Evolutionary conservation across 2,113 vertebrate genomes (phyloP), one percentile per base, ranked within the genome.

Genomic region (Leptodactylus fuscus): DNA sequence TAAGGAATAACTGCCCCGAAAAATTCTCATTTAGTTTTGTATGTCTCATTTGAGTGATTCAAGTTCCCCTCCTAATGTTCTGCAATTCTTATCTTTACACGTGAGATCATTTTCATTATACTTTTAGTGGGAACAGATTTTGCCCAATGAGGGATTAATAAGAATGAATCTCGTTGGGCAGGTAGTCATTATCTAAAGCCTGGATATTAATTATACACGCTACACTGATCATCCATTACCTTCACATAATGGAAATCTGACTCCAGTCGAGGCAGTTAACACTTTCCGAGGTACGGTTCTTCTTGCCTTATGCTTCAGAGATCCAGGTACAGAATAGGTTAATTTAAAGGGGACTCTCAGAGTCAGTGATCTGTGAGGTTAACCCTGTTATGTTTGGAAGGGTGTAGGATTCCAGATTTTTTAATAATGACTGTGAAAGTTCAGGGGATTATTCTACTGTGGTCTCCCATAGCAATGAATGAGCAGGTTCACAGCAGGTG

Each of bases 401-500:
- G 27, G 34, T 55, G 9, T 55, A 22, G 32, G 5, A 60, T 79
- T 58, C 3, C 34, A 62, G 38, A 53, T 32, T 49, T 76, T 49
- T 77, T 38, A 55, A 58, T 60, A 27, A 24, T 34, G 18, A n/a
- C 49, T 78, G 20, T 77, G 74, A 55, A n/a, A 29, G 29, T 34
- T 34, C 2, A 22, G 34, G 8, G 65, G 51, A 79, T 80, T 41
- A 62, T 60, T 80, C 16, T 34, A 8, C 27, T 60, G 60, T 49
- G 24, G 76, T 38, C 48, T 80, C 38, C 74, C n/a, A 53, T 22
- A 65, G 83, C 38, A 44, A 55, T 53, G 75, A 79, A 85, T 80
- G 36, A 80, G 55, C 77, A 79, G 83, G 83, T 70, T 55, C 75
- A 36, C 75, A 69, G 75, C 83, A 79, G 83, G 83, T 85, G 48